A percentile compares a stretch with the other conserved stretches of the same genome.
Evolutionary conservation across 2,888 invertebrate species (phyloP).

Genomic region (Carabus problematicus): DNA sequence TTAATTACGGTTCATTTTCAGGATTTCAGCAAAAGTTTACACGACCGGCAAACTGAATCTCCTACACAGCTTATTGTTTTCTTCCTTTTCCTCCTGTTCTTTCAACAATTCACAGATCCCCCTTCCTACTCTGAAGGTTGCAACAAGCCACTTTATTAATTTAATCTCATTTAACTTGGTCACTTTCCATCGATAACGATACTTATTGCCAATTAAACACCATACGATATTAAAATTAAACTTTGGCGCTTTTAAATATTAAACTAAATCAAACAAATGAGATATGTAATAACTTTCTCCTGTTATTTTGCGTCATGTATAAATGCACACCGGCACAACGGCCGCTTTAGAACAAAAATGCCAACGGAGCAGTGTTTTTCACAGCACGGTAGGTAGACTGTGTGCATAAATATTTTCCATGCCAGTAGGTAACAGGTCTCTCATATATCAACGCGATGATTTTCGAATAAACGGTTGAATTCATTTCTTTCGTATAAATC

Average conservation of each 20-base stretch:
- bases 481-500: conserved; percentile 11
- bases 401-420: too few species aligned
- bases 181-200: too few species aligned
- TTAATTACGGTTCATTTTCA: conserved; percentile 27
- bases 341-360: too few species aligned
- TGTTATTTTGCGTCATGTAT: too few species aligned
- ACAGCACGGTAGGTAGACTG: too few species aligned
- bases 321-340: too few species aligned
- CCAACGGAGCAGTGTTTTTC: too few species aligned
- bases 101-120: not conserved
- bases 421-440: too few species aligned
- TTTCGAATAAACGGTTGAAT: conserved; percentile 10
- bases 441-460: conserved; percentile 9
- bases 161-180: conserved; percentile 31
- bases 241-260: conserved; percentile 12
- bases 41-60: conserved; percentile 1
- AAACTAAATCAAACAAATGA: too few species aligned
- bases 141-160: conserved; percentile 10
- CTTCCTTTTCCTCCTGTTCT: not conserved
- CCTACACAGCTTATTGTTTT: not conserved
- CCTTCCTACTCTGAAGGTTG: not conserved
- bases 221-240: conserved; percentile 16
- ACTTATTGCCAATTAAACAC: not conserved
- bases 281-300: too few species aligned
- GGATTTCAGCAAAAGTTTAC: conserved; percentile 21